phyloP scores from a whole-genome alignment of 2,797 vertebrate genomes.

The Gallinago stenura region DNA sequence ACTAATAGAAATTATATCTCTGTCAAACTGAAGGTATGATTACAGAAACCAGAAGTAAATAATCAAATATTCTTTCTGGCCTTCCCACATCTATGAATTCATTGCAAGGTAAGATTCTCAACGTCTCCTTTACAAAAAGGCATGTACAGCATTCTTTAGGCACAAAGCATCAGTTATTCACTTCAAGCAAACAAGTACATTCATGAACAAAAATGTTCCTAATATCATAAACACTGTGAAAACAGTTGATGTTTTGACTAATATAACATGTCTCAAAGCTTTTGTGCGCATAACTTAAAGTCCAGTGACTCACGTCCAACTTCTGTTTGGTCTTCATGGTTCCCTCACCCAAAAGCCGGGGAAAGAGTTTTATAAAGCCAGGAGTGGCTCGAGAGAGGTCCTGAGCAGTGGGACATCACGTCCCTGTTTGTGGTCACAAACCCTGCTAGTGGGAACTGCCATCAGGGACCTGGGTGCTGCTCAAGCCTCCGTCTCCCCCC shows the following conservation, averaged over 20 bases:
- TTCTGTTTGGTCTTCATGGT: not conserved
- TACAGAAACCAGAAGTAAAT: not conserved
- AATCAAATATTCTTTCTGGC: not conserved
- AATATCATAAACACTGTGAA: constrained; percentile 29
- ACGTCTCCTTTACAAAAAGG: not conserved
- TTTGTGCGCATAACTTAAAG: not conserved
- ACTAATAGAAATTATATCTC: not conserved
- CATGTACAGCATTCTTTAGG: constrained; percentile 34
- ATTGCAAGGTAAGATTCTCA: not conserved
- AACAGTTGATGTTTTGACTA: constrained; percentile 40
- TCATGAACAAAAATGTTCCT: constrained; percentile 63
- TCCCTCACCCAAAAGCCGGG: not conserved
- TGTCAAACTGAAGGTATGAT: not conserved
- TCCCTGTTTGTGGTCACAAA: not conserved
- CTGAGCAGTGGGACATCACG: not conserved
- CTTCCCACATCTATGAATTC: not conserved
- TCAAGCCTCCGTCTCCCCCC: not conserved
- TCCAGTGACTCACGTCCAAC: constrained; percentile 50
- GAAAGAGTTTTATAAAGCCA: not conserved
- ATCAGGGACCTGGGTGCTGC: not conserved
- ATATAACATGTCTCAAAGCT: constrained; percentile 1
- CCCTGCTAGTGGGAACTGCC: not conserved
- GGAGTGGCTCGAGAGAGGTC: not conserved
- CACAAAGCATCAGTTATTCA: constrained; percentile 8
- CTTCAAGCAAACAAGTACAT: constrained; percentile 59